These are phyloP conservation scores for human DNA, from an alignment of 2,113 vertebrate species.

Conservation along the genomic window GRCh38 chr13:39109001-39109500, in stretches of 20 bases:
- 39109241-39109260: neutral
- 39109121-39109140: neutral
- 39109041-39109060: neutral
- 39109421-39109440: neutral
- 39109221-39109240: neutral
- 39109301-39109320: neutral
- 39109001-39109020: neutral
- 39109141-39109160: neutral
- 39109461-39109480: neutral
- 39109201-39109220: neutral
- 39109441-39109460: neutral
- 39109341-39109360: neutral
- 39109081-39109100: neutral
- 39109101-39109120: neutral
- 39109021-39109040: neutral
- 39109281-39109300: neutral
- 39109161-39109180: neutral
- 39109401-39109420: neutral
- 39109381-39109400: neutral
- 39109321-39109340: neutral
- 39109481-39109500: neutral
- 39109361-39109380: neutral
- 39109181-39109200: neutral
- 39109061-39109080: neutral
- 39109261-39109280: no score